Evolutionary conservation across 2,797 vertebrate genomes (phyloP), one percentile per base, ranked within the genome.

Genomic region (Rhynchotus rufescens): DNA sequence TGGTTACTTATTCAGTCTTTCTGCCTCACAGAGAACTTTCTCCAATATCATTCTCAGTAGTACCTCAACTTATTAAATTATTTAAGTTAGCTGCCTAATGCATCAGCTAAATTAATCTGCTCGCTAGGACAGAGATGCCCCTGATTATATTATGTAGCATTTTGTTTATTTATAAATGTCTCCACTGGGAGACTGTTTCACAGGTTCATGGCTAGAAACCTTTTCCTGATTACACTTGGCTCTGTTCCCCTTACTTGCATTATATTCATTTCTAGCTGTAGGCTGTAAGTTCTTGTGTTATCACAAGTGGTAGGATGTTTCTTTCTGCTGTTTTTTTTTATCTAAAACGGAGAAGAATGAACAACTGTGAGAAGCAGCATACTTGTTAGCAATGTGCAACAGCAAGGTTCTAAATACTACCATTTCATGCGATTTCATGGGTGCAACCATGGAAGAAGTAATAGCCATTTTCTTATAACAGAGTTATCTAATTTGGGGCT

Each of bases 141-240:
- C n/a, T 87, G 60, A 62, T 45, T 85, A 64, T 36, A 79, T 44
- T 47, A 75, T 72, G 67, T 59, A 82, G 67, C 22, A 30, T 42
- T 94, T 78, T 61, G 36, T 80, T 91, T 82, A 84, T 86, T 92
- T 93, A 80, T 81, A 90, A 81, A 80, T 72, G 49, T 64, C 77
- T 93, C 92, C 56, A 32, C 51, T 47, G 86, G 64, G 88, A 92
- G 44, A 67, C 36, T 34, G 11, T 76, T 95, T 84, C 52, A 76
- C 91, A 96, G 82, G 82, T 92, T 94, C 74, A 71, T 30, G 80
- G 77, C 67, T 82, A 80, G 74, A 92, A 92, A 79, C 52, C 57
- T 80, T 92, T 51, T 89, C 77, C 57, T 87, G 80, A 94, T 89
- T 79, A 64, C 71, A 74, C 59, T 34, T 93, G 90, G 86, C 80